Base-by-base conservation (phyloP, 2,797 vertebrate genomes). In the Pterois miles region DNA sequence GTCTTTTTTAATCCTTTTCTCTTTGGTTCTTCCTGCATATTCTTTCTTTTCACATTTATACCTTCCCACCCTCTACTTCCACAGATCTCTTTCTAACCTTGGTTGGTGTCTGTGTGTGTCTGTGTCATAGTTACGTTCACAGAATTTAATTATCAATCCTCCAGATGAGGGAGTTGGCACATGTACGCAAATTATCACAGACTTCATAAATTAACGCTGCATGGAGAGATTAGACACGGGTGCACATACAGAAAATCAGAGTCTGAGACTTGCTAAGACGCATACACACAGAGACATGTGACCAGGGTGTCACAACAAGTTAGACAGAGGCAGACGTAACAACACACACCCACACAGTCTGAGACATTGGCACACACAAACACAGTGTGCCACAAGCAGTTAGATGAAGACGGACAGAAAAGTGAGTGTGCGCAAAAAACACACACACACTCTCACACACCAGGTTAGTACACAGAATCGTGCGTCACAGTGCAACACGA, bases 101-200 rank as follows among this genome's bases (percentile, higher is more conserved):
- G 20, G 70, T 60, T 63, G 5, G 23, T 27, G 22, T 22, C 43
- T 75, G 69, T 73, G 56, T 14, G 18, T 63, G 40, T 29, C 57
- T 64, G 52, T 70, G 53, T 11, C 11, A 11, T 69, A 78, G 62
- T 72, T 48, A 66, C 81, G 73, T 78, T 31, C 9, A 2, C 57
- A 25, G 70, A 9, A 87, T 83, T 80, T 77, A 68, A 80, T 83
- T 66, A 79, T 74, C 57, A 83, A 25, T 82, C 50, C 66, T 80
- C 38, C n/a, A 50, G 68, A 74, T 81, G 76, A 70, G 53, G 58
- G 65, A 69, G 48, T 58, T 79, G 56, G 73, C 62, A 63, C 60
- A 43, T 38, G 31, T 9, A 70, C 53, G 20, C 38, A 84, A 71
- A 78, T 75, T 29, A 80, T 79, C 56, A 63, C 48, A 40, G 23